Evolutionary conservation across 1,140 invertebrate species (phyloP).

Genomic region (Drosophila bipectinata): DNA sequence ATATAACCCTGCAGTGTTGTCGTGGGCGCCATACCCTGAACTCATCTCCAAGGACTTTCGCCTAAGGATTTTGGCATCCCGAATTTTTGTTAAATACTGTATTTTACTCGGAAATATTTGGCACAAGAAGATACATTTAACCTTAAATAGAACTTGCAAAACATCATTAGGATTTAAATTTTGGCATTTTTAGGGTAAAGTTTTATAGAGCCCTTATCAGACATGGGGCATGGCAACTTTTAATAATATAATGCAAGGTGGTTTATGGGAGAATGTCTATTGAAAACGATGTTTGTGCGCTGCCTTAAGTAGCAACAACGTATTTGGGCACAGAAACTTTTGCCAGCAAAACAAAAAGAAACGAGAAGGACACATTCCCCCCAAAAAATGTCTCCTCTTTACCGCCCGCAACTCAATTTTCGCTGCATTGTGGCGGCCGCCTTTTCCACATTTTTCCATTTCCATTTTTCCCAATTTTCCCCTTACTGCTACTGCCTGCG

Average conservation of each 20-base stretch:
- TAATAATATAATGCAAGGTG: slow-evolving; percentile 61
- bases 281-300: slow-evolving; percentile 33
- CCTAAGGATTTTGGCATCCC: no score
- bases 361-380: not conserved
- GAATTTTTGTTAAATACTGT: no score
- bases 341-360: slow-evolving; percentile 41
- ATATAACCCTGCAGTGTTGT: no score
- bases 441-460: slow-evolving; percentile 21
- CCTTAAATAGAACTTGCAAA: not conserved
- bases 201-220: slow-evolving; percentile 35
- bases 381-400: not conserved
- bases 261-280: slow-evolving; percentile 39
- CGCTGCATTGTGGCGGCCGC: slow-evolving; percentile 35
- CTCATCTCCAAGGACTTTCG: no score
- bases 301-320: slow-evolving; percentile 48
- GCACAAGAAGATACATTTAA: no score
- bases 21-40: no score
- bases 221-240: slow-evolving; percentile 50
- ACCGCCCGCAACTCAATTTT: slow-evolving; percentile 49
- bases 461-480: slow-evolving; percentile 8
- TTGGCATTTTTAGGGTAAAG: slow-evolving; percentile 32
- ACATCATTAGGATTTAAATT: not conserved
- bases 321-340: slow-evolving; percentile 47
- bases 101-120: no score
- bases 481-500: slow-evolving; percentile 12